A percentile compares a stretch with the other conserved stretches of the same genome.
These are phyloP conservation scores for Indicator maculatus DNA, from an alignment of 2,113 vertebrate genomes.

Conservation along the genomic window DNA sequence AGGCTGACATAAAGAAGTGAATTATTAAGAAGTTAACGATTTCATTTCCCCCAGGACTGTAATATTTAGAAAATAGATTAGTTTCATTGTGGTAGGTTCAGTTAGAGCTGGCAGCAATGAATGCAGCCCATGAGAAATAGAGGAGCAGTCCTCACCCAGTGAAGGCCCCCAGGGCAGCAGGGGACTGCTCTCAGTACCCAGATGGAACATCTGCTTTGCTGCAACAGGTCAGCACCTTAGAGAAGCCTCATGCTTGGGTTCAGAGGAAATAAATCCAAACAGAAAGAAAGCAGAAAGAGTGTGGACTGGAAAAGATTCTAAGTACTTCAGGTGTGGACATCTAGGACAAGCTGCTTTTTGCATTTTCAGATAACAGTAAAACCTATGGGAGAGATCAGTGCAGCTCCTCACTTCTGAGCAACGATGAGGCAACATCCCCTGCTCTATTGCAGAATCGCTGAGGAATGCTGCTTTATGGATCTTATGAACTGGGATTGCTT, in stretches of 20 bases:
- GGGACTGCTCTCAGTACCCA: not conserved
- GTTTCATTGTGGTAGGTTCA: not conserved
- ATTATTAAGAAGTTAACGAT: constrained; percentile 37
- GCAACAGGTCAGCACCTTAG: not conserved
- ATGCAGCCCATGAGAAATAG: not conserved
- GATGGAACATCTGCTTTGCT: not conserved
- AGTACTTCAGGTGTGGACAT: not conserved
- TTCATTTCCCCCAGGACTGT: not conserved
- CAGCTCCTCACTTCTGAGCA: not conserved
- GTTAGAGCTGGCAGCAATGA: not conserved
- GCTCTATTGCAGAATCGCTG: not conserved
- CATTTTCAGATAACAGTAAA: not conserved
- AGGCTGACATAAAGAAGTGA: not conserved
- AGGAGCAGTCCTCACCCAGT: not conserved
- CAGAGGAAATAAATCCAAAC: not conserved
- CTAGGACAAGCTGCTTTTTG: not conserved
- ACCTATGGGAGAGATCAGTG: not conserved
- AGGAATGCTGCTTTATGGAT: not conserved
- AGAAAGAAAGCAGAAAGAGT: not conserved
- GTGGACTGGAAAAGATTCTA: not conserved
- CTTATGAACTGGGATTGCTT: not conserved
- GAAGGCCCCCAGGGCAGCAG: not conserved
- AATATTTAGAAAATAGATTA: constrained; percentile 10
- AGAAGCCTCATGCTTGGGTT: not conserved
- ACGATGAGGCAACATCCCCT: not conserved